Percentiles rank a stretch among this genome's conserved stretches.
These are phyloP conservation scores for Phalacrocorax carbo DNA, from an alignment of 2,113 vertebrate genomes.

Conservation along the genomic window DNA sequence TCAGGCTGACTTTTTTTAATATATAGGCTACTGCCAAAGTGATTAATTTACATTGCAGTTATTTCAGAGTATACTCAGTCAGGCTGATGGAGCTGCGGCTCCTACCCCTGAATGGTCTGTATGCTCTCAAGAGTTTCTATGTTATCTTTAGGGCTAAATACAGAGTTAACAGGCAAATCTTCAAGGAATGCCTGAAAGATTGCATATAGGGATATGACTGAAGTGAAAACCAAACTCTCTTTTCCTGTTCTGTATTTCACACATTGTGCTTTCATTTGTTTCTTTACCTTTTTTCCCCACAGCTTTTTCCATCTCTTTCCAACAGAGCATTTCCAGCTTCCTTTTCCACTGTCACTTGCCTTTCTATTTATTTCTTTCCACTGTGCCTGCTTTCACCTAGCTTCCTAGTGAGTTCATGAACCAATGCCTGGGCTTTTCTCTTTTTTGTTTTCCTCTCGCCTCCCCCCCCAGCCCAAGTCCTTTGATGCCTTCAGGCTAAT, in stretches of 20 bases:
- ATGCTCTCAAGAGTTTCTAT: background rate
- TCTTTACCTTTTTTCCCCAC: background rate
- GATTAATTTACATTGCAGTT: background rate
- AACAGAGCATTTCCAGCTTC: background rate
- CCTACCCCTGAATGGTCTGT: background rate
- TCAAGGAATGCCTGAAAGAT: background rate
- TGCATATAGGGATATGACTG: background rate
- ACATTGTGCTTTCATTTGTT: background rate
- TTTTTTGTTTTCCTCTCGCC: no score
- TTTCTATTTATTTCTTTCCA: background rate
- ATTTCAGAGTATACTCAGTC: background rate
- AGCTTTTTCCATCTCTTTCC: background rate
- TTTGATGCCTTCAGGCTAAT: background rate
- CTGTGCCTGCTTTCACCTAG: background rate
- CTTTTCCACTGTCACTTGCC: background rate
- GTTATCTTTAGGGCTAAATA: background rate
- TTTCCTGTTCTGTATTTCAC: background rate
- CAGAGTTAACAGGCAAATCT: background rate
- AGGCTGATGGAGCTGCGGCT: background rate
- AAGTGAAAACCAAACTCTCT: background rate
- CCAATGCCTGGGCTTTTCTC: background rate
- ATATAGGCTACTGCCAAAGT: background rate
- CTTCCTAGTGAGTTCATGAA: background rate
- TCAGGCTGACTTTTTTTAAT: background rate
- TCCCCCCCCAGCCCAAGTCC: background rate